These are phyloP conservation scores for Lordiphosa collinella DNA, from an alignment of 1,140 invertebrate genomes.

Conservation along the genomic window DNA sequence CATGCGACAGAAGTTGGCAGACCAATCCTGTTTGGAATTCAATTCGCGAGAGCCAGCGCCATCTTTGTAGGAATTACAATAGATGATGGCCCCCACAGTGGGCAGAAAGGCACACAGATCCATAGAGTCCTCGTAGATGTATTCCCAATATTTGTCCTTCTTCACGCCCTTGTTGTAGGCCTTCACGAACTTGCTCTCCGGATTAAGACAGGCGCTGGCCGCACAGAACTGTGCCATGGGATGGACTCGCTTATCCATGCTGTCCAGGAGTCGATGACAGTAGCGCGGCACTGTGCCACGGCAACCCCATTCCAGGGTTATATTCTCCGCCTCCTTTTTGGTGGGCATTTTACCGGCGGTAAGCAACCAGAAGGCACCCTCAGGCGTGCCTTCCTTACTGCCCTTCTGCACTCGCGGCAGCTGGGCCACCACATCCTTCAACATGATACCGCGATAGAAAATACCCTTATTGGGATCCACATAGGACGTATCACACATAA, in stretches of 20 bases:
- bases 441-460: slow-evolving; percentile 93
- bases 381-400: slow-evolving; percentile 91
- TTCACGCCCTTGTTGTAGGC: slow-evolving; percentile 85
- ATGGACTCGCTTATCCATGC: slow-evolving; percentile 94
- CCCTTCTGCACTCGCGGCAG: slow-evolving; percentile 94
- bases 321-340: slow-evolving; percentile 86
- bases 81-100: slow-evolving; percentile 95
- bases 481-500: slow-evolving; percentile 97
- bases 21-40: slow-evolving; percentile 94
- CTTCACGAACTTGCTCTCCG: slow-evolving; percentile 94
- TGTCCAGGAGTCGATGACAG: slow-evolving; percentile 95
- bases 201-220: slow-evolving; percentile 93
- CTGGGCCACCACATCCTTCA: slow-evolving; percentile 93
- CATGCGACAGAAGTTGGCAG: slow-evolving; percentile 93
- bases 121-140: slow-evolving; percentile 95
- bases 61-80: slow-evolving; percentile 91
- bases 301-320: slow-evolving; percentile 94
- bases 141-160: slow-evolving; percentile 81
- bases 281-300: slow-evolving; percentile 89
- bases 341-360: slow-evolving; percentile 94
- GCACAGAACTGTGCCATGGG: slow-evolving; percentile 97
- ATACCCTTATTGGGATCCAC: slow-evolving; percentile 96
- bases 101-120: slow-evolving; percentile 96
- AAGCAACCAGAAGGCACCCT: slow-evolving; percentile 96
- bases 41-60: slow-evolving; percentile 91